Base-by-base conservation (phyloP, 2,888 invertebrate species). In the Ophion obscuratus region DNA sequence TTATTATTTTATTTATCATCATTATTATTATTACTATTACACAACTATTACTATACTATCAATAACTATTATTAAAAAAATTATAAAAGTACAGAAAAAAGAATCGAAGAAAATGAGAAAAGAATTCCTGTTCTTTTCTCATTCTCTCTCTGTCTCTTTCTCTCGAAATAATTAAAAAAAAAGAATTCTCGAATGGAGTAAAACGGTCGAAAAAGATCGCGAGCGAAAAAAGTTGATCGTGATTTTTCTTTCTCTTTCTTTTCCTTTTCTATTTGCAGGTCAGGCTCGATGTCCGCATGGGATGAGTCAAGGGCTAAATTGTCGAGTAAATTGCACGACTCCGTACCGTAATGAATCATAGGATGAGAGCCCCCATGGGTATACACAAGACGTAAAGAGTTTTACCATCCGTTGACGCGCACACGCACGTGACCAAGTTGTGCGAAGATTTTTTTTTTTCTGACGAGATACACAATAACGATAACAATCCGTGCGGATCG, bases 341-440 rank as follows among this genome's bases (percentile, higher is more conserved):
- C 68, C 68, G 81, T 86, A 53, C 53, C 17, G n/a, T 17, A 70
- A 83, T 66, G 81, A 86, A 81, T 77, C 59, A 36, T 86, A 86
- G 86, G 77, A 83, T 83, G 83, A 86, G 70, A 83, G 31, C 68
- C 70, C 83, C 74, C 4, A 81, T 68, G 81, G 74, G 61, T 24
- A 75, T 73, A 59, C 59, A 77, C 53, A 53, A 17, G 47, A 86
- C 68, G 24, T 81, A 47, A 81, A 83, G n/a, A 71, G 64, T 80
- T 67, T 36, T 67, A 83, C 59, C 31, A 80, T 80, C 64, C 20
- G 14, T 53, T 17, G 53, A 53, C 53, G 53, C 14, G 53, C 17
- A 53, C 14, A 14, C 53, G 11, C 53, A 31, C 31, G 31, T 31
- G 31, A 14, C 17, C 0, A 17, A 53, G 53, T 11, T 47, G 53